phyloP scores from a whole-genome alignment of 2,888 invertebrate genomes.

The Cerastoderma edule region DNA sequence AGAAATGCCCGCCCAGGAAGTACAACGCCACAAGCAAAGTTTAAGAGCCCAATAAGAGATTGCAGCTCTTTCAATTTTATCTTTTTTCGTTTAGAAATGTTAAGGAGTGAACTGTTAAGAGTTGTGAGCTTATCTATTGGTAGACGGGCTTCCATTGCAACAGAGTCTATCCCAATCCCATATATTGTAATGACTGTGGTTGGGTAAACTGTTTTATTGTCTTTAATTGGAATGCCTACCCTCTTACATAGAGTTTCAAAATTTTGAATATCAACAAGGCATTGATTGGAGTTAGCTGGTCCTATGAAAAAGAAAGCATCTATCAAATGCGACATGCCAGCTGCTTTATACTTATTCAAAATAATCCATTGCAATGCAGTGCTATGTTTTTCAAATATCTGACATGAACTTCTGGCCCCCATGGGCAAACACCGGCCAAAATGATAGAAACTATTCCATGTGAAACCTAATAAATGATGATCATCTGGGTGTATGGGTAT shows the following conservation, averaged over 20 bases:
- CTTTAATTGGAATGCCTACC: conserved; percentile 7
- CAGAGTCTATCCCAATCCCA: conserved; percentile 32
- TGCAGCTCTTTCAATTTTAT: conserved; percentile 34
- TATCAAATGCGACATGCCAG: not conserved
- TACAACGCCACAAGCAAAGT: conserved; percentile 21
- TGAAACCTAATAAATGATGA: conserved; percentile 33
- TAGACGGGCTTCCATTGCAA: not conserved
- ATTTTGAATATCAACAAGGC: not conserved
- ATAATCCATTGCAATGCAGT: conserved; percentile 17
- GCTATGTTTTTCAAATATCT: conserved; percentile 17
- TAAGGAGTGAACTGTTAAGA: not conserved
- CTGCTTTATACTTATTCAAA: not conserved
- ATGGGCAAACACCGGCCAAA: conserved; percentile 2
- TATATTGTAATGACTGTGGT: conserved; percentile 23
- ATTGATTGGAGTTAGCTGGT: not conserved
- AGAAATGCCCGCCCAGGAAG: conserved; percentile 36
- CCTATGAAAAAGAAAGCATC: conserved; percentile 21
- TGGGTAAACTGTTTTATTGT: not conserved
- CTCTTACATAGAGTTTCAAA: not conserved
- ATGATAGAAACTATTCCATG: conserved; percentile 12
- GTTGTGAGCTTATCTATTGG: conserved; percentile 28
- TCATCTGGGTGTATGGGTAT: conserved; percentile 48
- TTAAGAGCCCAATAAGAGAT: conserved; percentile 28
- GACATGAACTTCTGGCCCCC: conserved; percentile 11
- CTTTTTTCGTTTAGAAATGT: conserved; percentile 13